These are phyloP conservation scores for Panonychus citri DNA, from an alignment of 1,140 invertebrate species.

Conservation along the genomic window DNA sequence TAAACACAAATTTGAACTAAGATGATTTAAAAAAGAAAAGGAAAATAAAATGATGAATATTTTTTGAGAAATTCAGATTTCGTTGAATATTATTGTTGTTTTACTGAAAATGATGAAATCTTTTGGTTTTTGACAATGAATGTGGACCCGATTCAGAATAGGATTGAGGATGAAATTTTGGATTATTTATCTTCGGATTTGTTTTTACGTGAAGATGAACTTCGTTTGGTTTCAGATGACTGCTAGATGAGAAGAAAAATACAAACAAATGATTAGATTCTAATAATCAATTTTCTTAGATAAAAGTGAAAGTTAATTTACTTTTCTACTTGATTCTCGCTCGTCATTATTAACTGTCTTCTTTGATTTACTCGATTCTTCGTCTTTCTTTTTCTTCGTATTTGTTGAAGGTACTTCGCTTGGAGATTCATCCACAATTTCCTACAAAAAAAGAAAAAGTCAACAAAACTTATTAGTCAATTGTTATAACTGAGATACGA, in stretches of 20 bases:
- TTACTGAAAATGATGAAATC: neutral
- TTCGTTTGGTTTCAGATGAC: neutral
- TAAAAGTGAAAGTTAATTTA: too few relatives aligned
- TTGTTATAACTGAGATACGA: neutral
- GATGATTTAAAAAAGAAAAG: too few relatives aligned
- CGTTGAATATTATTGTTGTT: neutral
- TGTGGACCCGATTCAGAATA: too few relatives aligned
- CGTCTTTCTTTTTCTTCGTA: neutral
- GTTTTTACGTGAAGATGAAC: neutral
- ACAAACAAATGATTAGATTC: too few relatives aligned
- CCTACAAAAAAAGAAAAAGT: neutral
- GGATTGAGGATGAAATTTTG: neutral
- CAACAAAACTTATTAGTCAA: neutral
- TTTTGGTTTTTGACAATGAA: neutral
- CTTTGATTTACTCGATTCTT: neutral
- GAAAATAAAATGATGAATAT: neutral
- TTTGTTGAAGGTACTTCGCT: neutral
- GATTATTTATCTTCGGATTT: conserved; percentile 1
- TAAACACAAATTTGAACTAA: too few relatives aligned
- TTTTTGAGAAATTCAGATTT: neutral
- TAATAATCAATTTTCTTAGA: too few relatives aligned
- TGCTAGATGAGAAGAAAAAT: neutral
- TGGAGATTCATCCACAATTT: neutral
- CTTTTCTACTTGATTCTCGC: neutral
- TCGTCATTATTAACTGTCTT: neutral